These are phyloP conservation scores for Tachystola acroxantha DNA, from an alignment of 2,888 invertebrate genomes.

Conservation along the genomic window DNA sequence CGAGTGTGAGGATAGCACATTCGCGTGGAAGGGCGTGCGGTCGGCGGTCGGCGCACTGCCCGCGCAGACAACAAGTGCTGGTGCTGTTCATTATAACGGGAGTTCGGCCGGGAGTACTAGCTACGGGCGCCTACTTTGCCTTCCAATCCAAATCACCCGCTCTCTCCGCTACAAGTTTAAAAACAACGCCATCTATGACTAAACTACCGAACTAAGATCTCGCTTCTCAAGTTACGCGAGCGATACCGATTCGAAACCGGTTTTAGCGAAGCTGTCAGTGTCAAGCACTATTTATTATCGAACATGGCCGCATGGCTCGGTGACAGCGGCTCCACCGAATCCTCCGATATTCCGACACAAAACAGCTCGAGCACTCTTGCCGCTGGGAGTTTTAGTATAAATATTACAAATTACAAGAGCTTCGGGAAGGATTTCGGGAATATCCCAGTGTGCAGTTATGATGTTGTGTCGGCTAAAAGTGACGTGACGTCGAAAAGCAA, in stretches of 20 bases:
- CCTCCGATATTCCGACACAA: slow-evolving; percentile 24
- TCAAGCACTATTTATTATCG: slow-evolving; percentile 31
- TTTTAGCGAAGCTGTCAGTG: slow-evolving; percentile 8
- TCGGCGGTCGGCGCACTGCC: slow-evolving; percentile 76
- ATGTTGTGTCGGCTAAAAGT: slow-evolving; percentile 24
- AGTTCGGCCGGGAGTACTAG: slow-evolving; percentile 66
- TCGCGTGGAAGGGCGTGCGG: slow-evolving; percentile 73
- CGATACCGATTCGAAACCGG: slow-evolving; percentile 4
- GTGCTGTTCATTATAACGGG: slow-evolving; percentile 68
- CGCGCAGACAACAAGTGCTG: slow-evolving; percentile 71
- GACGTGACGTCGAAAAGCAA: slow-evolving; percentile 34
- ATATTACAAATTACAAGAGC: slow-evolving; percentile 19
- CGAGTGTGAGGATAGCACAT: slow-evolving; percentile 67
- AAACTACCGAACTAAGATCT: slow-evolving; percentile 3
- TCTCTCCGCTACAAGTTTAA: slow-evolving; percentile 31
- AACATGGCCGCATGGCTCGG: slow-evolving; percentile 66
- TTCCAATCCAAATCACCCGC: slow-evolving; percentile 37
- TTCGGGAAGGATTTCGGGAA: slow-evolving; percentile 22
- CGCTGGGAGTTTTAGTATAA: slow-evolving; percentile 22
- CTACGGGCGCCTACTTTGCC: slow-evolving; percentile 43
- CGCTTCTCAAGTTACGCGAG: slow-evolving; percentile 16
- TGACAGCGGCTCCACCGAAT: slow-evolving; percentile 39
- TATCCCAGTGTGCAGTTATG: slow-evolving; percentile 23
- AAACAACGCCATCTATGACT: slow-evolving; percentile 51
- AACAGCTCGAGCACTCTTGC: slow-evolving; percentile 21